phyloP scores from a whole-genome alignment of 2,888 invertebrate species.

The Sinelater perroti region DNA sequence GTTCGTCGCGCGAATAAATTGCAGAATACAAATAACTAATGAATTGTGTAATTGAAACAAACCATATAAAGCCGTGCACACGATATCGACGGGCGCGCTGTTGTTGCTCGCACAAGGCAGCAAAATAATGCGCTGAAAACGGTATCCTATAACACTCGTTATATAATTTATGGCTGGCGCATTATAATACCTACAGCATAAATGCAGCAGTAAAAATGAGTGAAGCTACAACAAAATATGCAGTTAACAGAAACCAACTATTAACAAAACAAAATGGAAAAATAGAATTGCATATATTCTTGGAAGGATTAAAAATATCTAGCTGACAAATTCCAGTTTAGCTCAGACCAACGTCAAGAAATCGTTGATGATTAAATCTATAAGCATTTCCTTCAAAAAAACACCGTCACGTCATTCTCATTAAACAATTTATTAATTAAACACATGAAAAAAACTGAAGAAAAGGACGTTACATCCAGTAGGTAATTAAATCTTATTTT shows the following conservation, averaged over 20 bases:
- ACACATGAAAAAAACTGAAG: too few relatives aligned
- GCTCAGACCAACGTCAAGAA: too few relatives aligned
- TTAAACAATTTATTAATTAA: too few relatives aligned
- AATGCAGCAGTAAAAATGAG: too few relatives aligned
- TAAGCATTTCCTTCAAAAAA: too few relatives aligned
- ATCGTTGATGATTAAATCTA: too few relatives aligned
- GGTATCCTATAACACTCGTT: conserved; percentile 20
- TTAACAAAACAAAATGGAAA: too few relatives aligned
- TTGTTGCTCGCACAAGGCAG: conserved; percentile 18
- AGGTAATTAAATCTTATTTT: too few relatives aligned
- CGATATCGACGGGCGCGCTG: conserved; percentile 14
- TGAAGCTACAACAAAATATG: too few relatives aligned
- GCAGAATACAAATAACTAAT: conserved; percentile 19
- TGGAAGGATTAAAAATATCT: conserved; percentile 7
- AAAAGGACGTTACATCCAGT: too few relatives aligned
- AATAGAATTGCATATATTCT: conserved; percentile 3
- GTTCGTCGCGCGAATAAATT: conserved; percentile 6
- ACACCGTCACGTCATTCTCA: too few relatives aligned
- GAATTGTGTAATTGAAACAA: conserved; percentile 18
- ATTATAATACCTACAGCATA: conserved; percentile 14
- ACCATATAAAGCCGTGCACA: conserved; percentile 20
- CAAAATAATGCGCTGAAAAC: conserved; percentile 25
- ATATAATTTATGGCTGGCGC: conserved; percentile 22
- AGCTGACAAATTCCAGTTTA: not conserved
- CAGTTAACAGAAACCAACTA: too few relatives aligned